phyloP scores from a whole-genome alignment of 2,113 vertebrate genomes.

The Phrynosoma platyrhinos region DNA sequence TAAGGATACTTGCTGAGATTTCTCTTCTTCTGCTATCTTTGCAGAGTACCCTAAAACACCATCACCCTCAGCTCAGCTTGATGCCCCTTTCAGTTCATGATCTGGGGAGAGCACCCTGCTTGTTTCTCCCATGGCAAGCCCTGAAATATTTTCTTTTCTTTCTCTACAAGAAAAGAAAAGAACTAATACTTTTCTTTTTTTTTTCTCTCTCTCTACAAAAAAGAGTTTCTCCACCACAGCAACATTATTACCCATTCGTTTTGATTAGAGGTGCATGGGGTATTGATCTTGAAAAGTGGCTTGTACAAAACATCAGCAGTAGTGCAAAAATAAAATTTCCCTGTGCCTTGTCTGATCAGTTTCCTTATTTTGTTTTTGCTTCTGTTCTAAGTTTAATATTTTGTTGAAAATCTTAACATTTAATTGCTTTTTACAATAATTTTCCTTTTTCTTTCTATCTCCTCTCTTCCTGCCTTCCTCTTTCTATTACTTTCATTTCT shows the following conservation, averaged over 20 bases:
- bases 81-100: background rate
- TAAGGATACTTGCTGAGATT: background rate
- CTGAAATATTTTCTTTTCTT: background rate
- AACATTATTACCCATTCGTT: background rate
- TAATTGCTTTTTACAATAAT: background rate
- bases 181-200: background rate
- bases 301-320: background rate
- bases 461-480: background rate
- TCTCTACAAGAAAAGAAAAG: no score
- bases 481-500: background rate
- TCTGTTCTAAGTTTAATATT: conserved; percentile 16
- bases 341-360: background rate
- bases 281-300: background rate
- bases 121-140: background rate
- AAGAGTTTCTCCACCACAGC: background rate
- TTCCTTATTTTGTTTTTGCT: background rate
- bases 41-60: no score
- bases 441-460: background rate
- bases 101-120: no score
- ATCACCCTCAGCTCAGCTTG: background rate
- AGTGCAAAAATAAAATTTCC: background rate
- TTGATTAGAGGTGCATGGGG: no score
- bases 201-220: background rate
- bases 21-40: background rate
- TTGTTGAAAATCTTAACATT: conserved; percentile 1